Evolutionary conservation across 2,797 vertebrate genomes (phyloP), one percentile per base, ranked within the genome.

Genomic region (Carduelis carduelis): DNA sequence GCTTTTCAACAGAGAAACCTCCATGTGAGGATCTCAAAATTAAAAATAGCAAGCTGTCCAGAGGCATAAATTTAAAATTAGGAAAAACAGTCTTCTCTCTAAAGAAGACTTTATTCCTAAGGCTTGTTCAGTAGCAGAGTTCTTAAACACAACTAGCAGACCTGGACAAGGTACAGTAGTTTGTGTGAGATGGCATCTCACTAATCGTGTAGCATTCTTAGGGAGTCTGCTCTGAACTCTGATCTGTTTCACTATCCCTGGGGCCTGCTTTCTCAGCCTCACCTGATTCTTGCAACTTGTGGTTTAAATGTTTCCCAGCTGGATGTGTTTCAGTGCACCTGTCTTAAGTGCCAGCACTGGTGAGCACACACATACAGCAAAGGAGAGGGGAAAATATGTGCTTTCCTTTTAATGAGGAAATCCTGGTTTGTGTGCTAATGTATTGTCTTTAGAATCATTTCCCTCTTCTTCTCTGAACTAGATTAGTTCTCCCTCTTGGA

Each of bases 401-500:
- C 50, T 78, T 91, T 88, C 34, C 32, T 68, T 93, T 82, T 56
- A 68, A 64, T 49, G 65, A 93, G 79, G 79, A 84, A 91, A 66
- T 83, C 68, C 69, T 72, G 61, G 2, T 78, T 94, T 70, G 32
- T 88, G 57, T 85, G 46, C 41, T 85, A 55, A 91, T 11, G 0
- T 52, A 12, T 82, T 87, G 65, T 80, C 65, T 70, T 90, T 82
- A 90, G 91, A 96, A 92, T 63, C 12, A 83, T 92, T 82, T 94
- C 84, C 81, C 72, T 95, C 82, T 78, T 91, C 75, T 91, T 82
- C 87, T 95, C 95, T 96, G 85, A 95, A 87, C 76, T 95, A 94
- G 79, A 93, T 94, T 94, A 96, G 91, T 92, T 95, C 84, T 91
- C 44, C 68, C 46, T 90, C 82, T 92, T 92, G 81, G 86, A 91